A percentile compares a stretch with the other conserved stretches of the same genome.
These are phyloP conservation scores for Busseola fusca DNA, from an alignment of 2,888 invertebrate genomes.

Conservation along the genomic window DNA sequence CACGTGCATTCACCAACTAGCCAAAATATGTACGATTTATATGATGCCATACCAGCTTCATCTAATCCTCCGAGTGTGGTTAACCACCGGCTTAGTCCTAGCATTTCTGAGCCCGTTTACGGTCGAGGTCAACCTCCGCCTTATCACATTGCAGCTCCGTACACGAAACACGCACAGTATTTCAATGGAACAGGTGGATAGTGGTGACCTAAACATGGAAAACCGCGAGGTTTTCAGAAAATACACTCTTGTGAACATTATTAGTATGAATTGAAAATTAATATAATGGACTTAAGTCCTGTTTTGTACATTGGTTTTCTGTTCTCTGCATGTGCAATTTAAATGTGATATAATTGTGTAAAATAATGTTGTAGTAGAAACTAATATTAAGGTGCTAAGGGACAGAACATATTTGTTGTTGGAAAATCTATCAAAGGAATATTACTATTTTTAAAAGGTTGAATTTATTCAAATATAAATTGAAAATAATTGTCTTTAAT, in stretches of 20 bases:
- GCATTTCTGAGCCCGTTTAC: constrained; percentile 79
- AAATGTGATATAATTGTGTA: constrained; percentile 84
- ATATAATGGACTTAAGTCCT: constrained; percentile 64
- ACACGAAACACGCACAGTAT: constrained; percentile 93
- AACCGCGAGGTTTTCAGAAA: constrained; percentile 67
- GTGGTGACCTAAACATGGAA: constrained; percentile 69
- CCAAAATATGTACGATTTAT: constrained; percentile 86
- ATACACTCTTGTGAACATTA: constrained; percentile 72
- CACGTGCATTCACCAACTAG: constrained; percentile 83
- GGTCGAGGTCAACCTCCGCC: constrained; percentile 91
- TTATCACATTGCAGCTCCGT: constrained; percentile 95
- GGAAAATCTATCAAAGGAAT: constrained; percentile 69
- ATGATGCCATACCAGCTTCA: constrained; percentile 82
- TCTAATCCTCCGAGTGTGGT: constrained; percentile 81
- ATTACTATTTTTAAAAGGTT: constrained; percentile 65
- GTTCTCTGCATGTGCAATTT: constrained; percentile 85
- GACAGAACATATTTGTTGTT: constrained; percentile 72
- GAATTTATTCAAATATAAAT: constrained; percentile 61
- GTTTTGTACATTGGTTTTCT: constrained; percentile 61
- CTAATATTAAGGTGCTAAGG: constrained; percentile 85
- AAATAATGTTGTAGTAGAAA: constrained; percentile 75
- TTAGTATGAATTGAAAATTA: constrained; percentile 60
- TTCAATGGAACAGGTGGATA: constrained; percentile 89
- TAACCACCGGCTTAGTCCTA: constrained; percentile 82
- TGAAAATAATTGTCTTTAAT: constrained; percentile 62